These are phyloP conservation scores for Hirtodrosophila cameraria DNA, from an alignment of 2,888 invertebrate species.

Conservation along the genomic window DNA sequence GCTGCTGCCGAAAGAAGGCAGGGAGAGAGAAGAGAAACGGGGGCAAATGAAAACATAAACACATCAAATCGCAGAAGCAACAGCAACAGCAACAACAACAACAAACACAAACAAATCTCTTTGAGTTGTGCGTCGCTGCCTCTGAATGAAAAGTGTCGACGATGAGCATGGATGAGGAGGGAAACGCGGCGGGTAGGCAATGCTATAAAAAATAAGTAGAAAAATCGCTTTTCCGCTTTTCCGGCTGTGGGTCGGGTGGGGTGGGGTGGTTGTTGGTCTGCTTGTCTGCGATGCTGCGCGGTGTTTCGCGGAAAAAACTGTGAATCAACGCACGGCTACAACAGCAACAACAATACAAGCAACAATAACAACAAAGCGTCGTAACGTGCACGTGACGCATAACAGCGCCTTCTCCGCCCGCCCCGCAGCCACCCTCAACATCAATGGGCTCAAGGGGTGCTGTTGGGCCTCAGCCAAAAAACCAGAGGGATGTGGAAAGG, in stretches of 20 bases:
- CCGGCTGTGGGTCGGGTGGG: constrained; percentile 22
- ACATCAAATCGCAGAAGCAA: constrained; percentile 69
- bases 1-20: not conserved
- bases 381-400: constrained; percentile 73
- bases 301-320: constrained; percentile 74
- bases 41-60: constrained; percentile 63
- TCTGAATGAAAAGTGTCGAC: constrained; percentile 39
- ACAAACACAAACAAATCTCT: constrained; percentile 63
- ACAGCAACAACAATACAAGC: constrained; percentile 51
- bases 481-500: constrained; percentile 38
- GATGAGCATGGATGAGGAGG: constrained; percentile 4
- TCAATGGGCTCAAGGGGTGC: constrained; percentile 27
- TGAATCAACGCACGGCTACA: constrained; percentile 67
- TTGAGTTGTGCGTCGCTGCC: constrained; percentile 46
- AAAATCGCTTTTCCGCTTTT: constrained; percentile 77
- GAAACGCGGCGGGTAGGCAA: constrained; percentile 6
- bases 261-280: constrained; percentile 28
- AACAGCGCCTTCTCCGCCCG: constrained; percentile 5
- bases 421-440: constrained; percentile 13
- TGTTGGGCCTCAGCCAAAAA: constrained; percentile 42
- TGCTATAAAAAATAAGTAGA: constrained; percentile 67
- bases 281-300: constrained; percentile 57
- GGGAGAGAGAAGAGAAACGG: not conserved
- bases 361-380: constrained; percentile 43
- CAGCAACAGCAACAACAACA: constrained; percentile 39